These are phyloP conservation scores for Drosophila mayri DNA, from an alignment of 1,140 invertebrate genomes.

Conservation along the genomic window DNA sequence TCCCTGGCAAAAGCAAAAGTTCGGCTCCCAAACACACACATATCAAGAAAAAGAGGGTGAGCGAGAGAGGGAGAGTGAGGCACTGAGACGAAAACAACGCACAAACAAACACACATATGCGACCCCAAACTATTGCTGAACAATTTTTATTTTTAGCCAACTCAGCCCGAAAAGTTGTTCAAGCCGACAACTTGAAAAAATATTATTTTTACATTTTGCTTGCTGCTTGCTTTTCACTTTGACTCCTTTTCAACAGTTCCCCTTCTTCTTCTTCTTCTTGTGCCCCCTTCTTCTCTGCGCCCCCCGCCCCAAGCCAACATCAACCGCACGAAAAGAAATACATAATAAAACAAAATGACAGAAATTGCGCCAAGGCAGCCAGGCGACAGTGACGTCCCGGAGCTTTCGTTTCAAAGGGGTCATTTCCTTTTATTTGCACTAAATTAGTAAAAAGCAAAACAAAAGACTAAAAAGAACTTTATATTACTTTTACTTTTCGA, in stretches of 20 bases:
- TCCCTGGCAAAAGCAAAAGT: slow-evolving; percentile 41
- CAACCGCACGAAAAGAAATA: slow-evolving; percentile 66
- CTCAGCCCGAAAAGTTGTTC: slow-evolving; percentile 77
- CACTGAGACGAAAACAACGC: slow-evolving; percentile 30
- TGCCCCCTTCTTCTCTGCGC: neutral
- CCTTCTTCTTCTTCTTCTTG: slow-evolving; percentile 1
- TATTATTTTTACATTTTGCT: slow-evolving; percentile 81
- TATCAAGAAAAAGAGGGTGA: neutral
- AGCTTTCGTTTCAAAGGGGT: neutral
- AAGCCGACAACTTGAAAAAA: slow-evolving; percentile 79
- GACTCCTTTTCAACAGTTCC: slow-evolving; percentile 70
- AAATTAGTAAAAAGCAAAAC: neutral
- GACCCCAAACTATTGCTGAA: slow-evolving; percentile 68
- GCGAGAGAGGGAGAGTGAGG: neutral
- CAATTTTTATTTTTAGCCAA: slow-evolving; percentile 79
- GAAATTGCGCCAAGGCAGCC: slow-evolving; percentile 67
- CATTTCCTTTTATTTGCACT: neutral
- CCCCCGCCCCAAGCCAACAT: slow-evolving; percentile 15
- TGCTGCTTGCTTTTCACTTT: slow-evolving; percentile 72
- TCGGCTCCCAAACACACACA: slow-evolving; percentile 45
- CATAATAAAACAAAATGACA: slow-evolving; percentile 59
- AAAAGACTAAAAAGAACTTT: neutral
- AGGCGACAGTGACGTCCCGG: slow-evolving; percentile 13
- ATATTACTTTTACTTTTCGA: neutral
- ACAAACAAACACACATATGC: slow-evolving; percentile 42